Percentiles rank a stretch among this genome's conserved stretches.
These are phyloP conservation scores for Himalopsyche tibetana DNA, from an alignment of 2,888 invertebrate species.

Conservation along the genomic window DNA sequence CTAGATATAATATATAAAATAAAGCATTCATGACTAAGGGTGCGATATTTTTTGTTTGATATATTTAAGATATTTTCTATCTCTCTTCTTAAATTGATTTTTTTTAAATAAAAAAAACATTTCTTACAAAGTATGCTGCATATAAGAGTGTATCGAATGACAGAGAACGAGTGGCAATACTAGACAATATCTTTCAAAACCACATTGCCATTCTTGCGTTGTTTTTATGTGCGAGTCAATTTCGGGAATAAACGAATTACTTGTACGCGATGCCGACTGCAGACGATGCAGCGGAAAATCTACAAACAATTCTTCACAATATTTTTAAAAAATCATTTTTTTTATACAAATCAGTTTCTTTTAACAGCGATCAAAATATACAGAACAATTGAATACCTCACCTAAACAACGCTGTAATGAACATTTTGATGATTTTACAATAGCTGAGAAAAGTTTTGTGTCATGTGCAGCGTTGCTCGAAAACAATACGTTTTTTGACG, in stretches of 20 bases:
- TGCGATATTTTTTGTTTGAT: too few species aligned
- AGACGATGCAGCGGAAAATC: background rate
- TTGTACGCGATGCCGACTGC: slow-evolving; percentile 38
- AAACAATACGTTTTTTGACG: too few species aligned
- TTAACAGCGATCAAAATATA: too few species aligned
- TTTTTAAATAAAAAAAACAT: background rate
- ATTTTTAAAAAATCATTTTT: background rate
- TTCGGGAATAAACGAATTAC: slow-evolving; percentile 58
- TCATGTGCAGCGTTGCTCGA: too few species aligned
- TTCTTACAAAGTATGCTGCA: background rate
- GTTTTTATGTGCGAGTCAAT: slow-evolving; percentile 46
- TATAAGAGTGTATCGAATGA: background rate
- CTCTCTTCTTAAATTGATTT: background rate
- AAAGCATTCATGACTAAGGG: too few species aligned
- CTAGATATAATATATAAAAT: too few species aligned
- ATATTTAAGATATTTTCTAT: too few species aligned
- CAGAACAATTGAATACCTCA: too few species aligned
- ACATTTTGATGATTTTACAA: too few species aligned
- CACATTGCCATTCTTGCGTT: background rate
- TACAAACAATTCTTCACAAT: background rate
- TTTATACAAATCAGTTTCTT: too few species aligned
- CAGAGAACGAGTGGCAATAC: background rate
- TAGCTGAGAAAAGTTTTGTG: too few species aligned
- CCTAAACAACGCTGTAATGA: too few species aligned
- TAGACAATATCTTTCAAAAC: slow-evolving; percentile 38